phyloP scores from a whole-genome alignment of 2,888 invertebrate genomes.

The Notodonta dromedarius region DNA sequence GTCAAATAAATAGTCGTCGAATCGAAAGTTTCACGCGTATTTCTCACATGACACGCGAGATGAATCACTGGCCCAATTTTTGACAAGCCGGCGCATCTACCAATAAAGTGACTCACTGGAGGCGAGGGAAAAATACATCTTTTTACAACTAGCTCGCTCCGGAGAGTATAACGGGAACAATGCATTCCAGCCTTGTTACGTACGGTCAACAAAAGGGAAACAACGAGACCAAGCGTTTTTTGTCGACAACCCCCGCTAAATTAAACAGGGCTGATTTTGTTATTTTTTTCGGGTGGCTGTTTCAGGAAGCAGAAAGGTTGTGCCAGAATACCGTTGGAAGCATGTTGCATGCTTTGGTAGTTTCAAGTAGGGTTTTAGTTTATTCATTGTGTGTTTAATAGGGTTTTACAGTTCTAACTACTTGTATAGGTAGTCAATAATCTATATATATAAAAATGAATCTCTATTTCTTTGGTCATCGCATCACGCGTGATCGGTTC shows the following conservation, averaged over 20 bases:
- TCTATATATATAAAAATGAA: no score
- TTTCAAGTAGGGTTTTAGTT: no score
- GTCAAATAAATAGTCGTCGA: background rate
- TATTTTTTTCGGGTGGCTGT: constrained; percentile 55
- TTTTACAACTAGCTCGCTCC: constrained; percentile 60
- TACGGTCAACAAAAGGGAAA: constrained; percentile 75
- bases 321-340: constrained; percentile 28
- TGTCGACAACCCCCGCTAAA: constrained; percentile 78
- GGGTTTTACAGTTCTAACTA: no score
- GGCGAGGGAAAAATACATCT: constrained; percentile 56
- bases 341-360: background rate
- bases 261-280: constrained; percentile 78
- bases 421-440: no score
- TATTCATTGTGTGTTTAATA: no score
- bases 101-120: constrained; percentile 61
- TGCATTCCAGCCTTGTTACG: constrained; percentile 77
- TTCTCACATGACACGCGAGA: constrained; percentile 25
- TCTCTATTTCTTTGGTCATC: no score
- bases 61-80: constrained; percentile 59
- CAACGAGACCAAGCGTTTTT: constrained; percentile 72
- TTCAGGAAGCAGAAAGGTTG: constrained; percentile 60
- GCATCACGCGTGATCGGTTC: no score
- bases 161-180: constrained; percentile 73
- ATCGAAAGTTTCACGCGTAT: constrained; percentile 2
- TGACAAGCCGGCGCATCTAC: constrained; percentile 41